These are phyloP conservation scores for Frankliniella fusca DNA, from an alignment of 2,888 invertebrate species.

Conservation along the genomic window DNA sequence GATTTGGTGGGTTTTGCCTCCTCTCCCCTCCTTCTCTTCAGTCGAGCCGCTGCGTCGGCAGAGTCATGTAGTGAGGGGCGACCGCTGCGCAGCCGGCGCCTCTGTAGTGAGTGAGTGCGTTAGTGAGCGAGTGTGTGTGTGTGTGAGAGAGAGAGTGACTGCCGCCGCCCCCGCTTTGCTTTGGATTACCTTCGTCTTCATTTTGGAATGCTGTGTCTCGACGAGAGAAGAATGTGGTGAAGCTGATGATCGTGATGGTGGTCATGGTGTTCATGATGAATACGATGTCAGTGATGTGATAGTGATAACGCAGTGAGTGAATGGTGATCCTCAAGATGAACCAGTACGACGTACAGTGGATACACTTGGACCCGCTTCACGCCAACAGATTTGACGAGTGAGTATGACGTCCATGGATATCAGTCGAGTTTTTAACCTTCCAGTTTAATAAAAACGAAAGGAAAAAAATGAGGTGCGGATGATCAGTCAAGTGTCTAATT, in stretches of 20 bases:
- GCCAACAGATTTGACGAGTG: conserved; percentile 15
- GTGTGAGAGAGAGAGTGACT: not conserved
- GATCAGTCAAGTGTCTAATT: no score
- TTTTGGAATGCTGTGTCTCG: not conserved
- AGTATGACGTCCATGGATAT: not conserved
- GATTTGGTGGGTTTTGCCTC: conserved; percentile 18
- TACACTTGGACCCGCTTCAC: conserved; percentile 22
- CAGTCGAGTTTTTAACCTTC: no score
- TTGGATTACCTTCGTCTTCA: no score
- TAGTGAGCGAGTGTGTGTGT: not conserved
- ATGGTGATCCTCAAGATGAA: not conserved
- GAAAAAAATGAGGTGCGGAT: no score
- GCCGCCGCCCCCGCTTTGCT: no score
- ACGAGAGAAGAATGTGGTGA: not conserved
- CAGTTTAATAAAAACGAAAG: no score
- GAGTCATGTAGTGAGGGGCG: not conserved
- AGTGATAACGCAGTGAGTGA: not conserved
- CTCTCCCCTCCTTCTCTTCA: not conserved
- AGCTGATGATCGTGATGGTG: not conserved
- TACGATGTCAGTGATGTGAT: not conserved
- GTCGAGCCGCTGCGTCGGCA: conserved; percentile 18
- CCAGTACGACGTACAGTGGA: conserved; percentile 19
- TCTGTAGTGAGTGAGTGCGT: not conserved
- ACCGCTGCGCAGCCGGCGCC: not conserved
- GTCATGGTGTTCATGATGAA: not conserved